Conservation (phyloP, 2,888 invertebrate genomes). For the Platycheirus albimanus region DNA sequence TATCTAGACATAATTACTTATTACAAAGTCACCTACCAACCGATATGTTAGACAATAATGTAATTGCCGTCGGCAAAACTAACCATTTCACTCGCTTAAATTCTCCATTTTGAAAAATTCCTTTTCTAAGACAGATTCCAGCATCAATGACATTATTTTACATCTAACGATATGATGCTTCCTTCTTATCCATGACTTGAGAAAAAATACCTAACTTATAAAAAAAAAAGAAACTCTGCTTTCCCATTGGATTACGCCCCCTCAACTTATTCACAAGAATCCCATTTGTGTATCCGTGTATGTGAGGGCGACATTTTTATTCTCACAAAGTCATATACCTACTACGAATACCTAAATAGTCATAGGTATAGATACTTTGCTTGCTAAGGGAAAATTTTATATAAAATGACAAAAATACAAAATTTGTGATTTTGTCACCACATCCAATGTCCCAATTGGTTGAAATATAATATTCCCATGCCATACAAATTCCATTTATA, state of each 20-base stretch:
- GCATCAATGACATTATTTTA: conserved; percentile 20
- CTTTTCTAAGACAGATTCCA: too few relatives aligned
- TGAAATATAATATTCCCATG: conserved; percentile 54
- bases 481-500: conserved; percentile 38
- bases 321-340: background rate
- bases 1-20: too few relatives aligned
- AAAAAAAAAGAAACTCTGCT: conserved; percentile 28
- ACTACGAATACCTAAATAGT: background rate
- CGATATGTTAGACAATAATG: too few relatives aligned
- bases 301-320: conserved; percentile 32
- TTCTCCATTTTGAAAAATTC: too few relatives aligned
- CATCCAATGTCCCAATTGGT: conserved; percentile 70
- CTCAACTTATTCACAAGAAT: background rate
- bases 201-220: too few relatives aligned
- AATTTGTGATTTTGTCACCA: conserved; percentile 72
- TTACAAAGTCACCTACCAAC: too few relatives aligned
- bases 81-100: too few relatives aligned
- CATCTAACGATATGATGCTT: too few relatives aligned
- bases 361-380: background rate
- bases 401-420: conserved; percentile 70
- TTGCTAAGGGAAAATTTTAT: conserved; percentile 2
- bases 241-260: conserved; percentile 69
- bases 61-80: too few relatives aligned
- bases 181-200: too few relatives aligned
- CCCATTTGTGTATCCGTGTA: conserved; percentile 1